Base-by-base conservation (phyloP, 1,140 invertebrate species). In the Drosophila nigromelanica region DNA sequence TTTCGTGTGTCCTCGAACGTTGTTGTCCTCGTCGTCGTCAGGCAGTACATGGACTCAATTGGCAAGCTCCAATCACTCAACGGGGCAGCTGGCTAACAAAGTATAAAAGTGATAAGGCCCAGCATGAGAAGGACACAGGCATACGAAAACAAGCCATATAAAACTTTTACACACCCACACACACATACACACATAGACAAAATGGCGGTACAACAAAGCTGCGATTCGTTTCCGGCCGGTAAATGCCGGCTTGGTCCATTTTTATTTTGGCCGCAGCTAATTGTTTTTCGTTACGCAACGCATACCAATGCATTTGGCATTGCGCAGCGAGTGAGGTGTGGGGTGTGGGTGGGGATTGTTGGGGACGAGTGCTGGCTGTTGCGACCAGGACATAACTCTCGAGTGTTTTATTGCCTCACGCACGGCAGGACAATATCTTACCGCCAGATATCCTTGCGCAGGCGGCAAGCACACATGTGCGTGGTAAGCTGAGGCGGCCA, bases 191-290 rank as follows among this genome's bases (percentile, higher is more conserved):
- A 14, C 11, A 58, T 11, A 18, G 33, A 45, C 35, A 54, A 35
- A 21, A 11, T 6, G 5, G 27, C 27, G 27, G 27, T 6, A 42
- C 8, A 58, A 67, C 45, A 68, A 60, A 50, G 59, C 42, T 45
- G 61, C 18, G 67, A 30, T 10, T 12, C 51, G 40, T 14, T 66
- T 59, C 47, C 62, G 69, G 61, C 24, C 42, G 33, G 12, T 15
- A 33, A 43, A 5, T 8, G 27, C 11, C 39, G 45, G 63, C 18
- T 40, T 68, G 30, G 48, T 71, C 50, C 62, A 40, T 67, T 87
- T 87, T 87, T 82, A 89, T 87, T 87, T 87, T 87, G 76, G 75
- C 78, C 83, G 83, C 72, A 87, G 82, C 82, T 87, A 87, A 87
- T 87, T 87, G 82, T 87, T 87, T 87, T 87, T 77, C 83, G 82